Evolutionary conservation across 2,888 invertebrate species (phyloP).

Genomic region (Neocrepidodera transversa): DNA sequence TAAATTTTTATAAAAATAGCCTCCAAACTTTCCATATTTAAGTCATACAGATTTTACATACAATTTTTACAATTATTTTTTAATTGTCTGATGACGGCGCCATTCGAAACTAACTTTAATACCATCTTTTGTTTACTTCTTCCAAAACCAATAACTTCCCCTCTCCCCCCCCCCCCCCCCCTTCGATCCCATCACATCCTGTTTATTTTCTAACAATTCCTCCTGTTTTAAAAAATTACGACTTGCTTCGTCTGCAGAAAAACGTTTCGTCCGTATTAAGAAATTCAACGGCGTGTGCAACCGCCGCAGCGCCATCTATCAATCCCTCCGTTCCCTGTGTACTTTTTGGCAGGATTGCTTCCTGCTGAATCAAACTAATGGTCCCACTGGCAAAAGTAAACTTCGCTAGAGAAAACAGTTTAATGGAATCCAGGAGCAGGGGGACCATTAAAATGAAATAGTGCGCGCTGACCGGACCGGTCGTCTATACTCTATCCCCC

Average conservation of each 20-base stretch:
- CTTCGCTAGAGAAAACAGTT: conserved; percentile 63
- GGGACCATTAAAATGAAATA: conserved; percentile 68
- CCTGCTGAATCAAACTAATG: conserved; percentile 63
- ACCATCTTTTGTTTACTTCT: too few relatives aligned
- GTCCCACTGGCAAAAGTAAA: conserved; percentile 62
- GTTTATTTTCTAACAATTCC: conserved; percentile 26
- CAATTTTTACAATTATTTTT: too few relatives aligned
- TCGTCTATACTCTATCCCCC: conserved; percentile 42
- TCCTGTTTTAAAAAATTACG: conserved; percentile 57
- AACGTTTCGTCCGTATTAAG: conserved; percentile 35
- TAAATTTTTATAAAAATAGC: too few relatives aligned
- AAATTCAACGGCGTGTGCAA: conserved; percentile 23
- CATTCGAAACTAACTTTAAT: too few relatives aligned
- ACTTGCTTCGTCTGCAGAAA: conserved; percentile 57
- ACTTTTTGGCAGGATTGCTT: conserved; percentile 61
- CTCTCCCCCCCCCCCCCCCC: too few relatives aligned
- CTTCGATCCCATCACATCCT: too few relatives aligned
- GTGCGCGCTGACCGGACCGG: conserved; percentile 54
- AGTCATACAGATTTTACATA: too few relatives aligned
- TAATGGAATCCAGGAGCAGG: conserved; percentile 66
- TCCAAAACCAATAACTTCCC: too few relatives aligned
- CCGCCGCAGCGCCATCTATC: conserved; percentile 54
- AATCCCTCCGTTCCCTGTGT: too few relatives aligned
- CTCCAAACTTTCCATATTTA: too few relatives aligned
- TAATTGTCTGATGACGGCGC: too few relatives aligned